Conservation (phyloP, 64 coral and sea anemone species). For the Dendronephthya gigantea region DNA sequence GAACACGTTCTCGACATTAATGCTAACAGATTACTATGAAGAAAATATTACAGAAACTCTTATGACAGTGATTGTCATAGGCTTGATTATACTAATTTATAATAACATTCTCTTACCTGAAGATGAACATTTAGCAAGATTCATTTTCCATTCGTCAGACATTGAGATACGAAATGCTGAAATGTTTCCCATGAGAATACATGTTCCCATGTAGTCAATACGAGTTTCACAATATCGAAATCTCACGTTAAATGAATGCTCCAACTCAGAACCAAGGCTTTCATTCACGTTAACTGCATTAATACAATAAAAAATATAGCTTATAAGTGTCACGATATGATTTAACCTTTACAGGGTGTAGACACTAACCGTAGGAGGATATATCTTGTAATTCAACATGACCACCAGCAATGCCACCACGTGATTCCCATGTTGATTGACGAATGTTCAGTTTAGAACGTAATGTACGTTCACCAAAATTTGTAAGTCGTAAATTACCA, state of each 20-base stretch:
- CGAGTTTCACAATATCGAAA: slow-evolving; percentile 72
- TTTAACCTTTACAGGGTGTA: no score
- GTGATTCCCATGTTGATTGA: slow-evolving; percentile 79
- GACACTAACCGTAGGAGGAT: slow-evolving; percentile 55
- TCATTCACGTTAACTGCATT: slow-evolving; percentile 64
- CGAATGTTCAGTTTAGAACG: slow-evolving; percentile 56
- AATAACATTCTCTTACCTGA: slow-evolving; percentile 47
- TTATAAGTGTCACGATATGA: no score
- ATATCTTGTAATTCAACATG: slow-evolving; percentile 87
- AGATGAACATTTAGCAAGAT: slow-evolving; percentile 53
- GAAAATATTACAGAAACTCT: no score
- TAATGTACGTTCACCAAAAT: slow-evolving; percentile 60
- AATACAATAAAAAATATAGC: background rate
- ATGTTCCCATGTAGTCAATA: slow-evolving; percentile 94
- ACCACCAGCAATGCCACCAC: slow-evolving; percentile 88
- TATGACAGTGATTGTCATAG: no score
- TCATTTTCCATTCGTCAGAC: slow-evolving; percentile 77
- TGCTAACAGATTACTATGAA: no score
- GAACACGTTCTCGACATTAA: no score
- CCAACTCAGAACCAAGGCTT: slow-evolving; percentile 58
- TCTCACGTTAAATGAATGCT: slow-evolving; percentile 48
- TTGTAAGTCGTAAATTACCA: slow-evolving; percentile 70
- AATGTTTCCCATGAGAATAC: slow-evolving; percentile 92
- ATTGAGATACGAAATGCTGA: slow-evolving; percentile 57
- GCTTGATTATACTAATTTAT: no score